Conservation (phyloP, 1,140 invertebrate genomes). For the Tachypleus tridentatus region DNA sequence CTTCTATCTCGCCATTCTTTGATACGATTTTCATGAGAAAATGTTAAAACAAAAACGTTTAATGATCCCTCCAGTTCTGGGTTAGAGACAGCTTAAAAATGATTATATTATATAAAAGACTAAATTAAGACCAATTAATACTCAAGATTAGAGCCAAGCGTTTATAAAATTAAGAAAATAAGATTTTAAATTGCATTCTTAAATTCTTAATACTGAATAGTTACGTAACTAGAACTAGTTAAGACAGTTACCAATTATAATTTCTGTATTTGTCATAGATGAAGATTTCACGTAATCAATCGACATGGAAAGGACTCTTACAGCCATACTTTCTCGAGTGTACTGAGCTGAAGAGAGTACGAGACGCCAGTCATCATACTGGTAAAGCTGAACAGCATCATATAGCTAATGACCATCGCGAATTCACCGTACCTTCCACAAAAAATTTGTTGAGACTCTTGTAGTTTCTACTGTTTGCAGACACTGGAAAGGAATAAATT, state of each 20-base stretch:
- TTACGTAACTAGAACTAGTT: too few species aligned
- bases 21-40: conserved; percentile 12
- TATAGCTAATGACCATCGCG: conserved; percentile 21
- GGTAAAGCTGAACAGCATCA: conserved; percentile 25
- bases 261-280: too few species aligned
- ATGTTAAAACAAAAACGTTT: conserved; percentile 12
- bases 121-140: too few species aligned
- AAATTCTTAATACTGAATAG: too few species aligned
- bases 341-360: conserved; percentile 21
- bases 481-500: conserved; percentile 37
- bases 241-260: too few species aligned
- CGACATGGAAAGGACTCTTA: conserved; percentile 11
- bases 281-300: conserved; percentile 5
- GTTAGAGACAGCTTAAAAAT: conserved; percentile 14
- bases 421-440: conserved; percentile 19
- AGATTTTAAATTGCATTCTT: too few species aligned
- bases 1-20: conserved; percentile 10
- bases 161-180: too few species aligned
- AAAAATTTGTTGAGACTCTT: conserved; percentile 21
- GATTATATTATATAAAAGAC: too few species aligned
- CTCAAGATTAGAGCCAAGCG: too few species aligned
- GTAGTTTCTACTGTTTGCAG: conserved; percentile 24
- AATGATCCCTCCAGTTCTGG: not conserved
- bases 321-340: conserved; percentile 11
- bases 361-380: conserved; percentile 39